Percentiles rank a stretch among this genome's conserved stretches.
Evolutionary conservation across 1,140 invertebrate genomes (phyloP).

Genomic region (Halictus rubicundus): DNA sequence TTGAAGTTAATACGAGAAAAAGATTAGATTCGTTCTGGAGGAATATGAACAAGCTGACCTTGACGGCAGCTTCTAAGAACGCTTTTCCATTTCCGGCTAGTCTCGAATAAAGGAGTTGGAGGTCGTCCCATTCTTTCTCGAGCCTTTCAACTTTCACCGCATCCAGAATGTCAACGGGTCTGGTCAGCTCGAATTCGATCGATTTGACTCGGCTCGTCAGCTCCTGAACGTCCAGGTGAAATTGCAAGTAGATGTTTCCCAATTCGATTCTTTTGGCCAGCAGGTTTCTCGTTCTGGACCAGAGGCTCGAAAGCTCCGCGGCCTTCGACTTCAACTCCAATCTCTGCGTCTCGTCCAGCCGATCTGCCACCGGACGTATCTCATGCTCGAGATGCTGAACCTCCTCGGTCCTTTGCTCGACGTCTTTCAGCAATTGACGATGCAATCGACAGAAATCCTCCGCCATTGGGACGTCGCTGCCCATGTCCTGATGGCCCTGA

Average conservation of each 20-base stretch:
- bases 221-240: constrained; percentile 86
- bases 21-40: background rate
- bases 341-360: constrained; percentile 84
- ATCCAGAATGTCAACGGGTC: constrained; percentile 74
- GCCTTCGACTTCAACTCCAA: constrained; percentile 84
- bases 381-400: constrained; percentile 82
- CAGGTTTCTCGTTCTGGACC: constrained; percentile 84
- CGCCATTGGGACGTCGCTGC: constrained; percentile 85
- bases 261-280: constrained; percentile 85
- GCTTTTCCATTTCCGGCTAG: constrained; percentile 84
- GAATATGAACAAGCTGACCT: constrained; percentile 77
- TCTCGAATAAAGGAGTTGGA: constrained; percentile 83
- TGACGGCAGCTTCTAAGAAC: constrained; percentile 85
- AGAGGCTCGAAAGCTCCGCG: constrained; percentile 83
- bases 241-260: constrained; percentile 86
- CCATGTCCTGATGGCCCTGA: constrained; percentile 88
- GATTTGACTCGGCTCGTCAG: constrained; percentile 85
- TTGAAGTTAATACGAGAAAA: too few species aligned
- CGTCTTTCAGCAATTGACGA: constrained; percentile 87
- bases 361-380: constrained; percentile 85
- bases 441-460: constrained; percentile 89
- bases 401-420: constrained; percentile 82
- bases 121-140: constrained; percentile 84
- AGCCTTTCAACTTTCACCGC: constrained; percentile 81
- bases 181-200: constrained; percentile 83